Percentiles rank a stretch among this genome's conserved stretches.
Evolutionary conservation across 2,888 invertebrate genomes (phyloP).

Genomic region (Idaea biselata): DNA sequence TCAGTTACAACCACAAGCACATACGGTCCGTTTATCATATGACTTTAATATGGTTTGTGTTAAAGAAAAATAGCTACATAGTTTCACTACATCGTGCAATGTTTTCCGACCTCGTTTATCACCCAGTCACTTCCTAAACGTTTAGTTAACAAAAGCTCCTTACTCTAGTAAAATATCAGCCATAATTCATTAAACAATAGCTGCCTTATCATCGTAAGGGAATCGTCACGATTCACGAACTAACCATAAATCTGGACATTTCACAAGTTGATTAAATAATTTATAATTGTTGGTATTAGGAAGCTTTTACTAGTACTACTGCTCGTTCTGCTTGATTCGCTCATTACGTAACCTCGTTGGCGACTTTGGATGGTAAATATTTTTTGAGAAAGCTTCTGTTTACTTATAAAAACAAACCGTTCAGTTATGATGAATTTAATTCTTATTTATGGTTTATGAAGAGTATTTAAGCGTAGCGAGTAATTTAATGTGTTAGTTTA

Average conservation of each 20-base stretch:
- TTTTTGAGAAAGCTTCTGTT: background rate
- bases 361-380: background rate
- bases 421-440: background rate
- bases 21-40: no score
- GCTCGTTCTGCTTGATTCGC: background rate
- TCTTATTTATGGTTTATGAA: background rate
- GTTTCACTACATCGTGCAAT: background rate
- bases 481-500: no score
- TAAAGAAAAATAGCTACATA: background rate
- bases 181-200: slow-evolving; percentile 27
- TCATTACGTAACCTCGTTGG: slow-evolving; percentile 35
- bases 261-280: slow-evolving; percentile 59
- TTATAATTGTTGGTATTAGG: slow-evolving; percentile 56
- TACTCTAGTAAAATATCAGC: slow-evolving; percentile 19
- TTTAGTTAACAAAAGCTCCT: slow-evolving; percentile 1
- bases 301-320: background rate
- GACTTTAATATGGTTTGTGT: background rate
- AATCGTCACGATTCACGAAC: slow-evolving; percentile 48
- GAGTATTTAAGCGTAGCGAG: background rate
- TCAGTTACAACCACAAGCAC: no score
- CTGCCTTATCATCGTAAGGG: slow-evolving; percentile 19
- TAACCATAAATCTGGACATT: slow-evolving; percentile 45
- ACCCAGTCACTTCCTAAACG: background rate
- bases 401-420: background rate
- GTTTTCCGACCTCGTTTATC: background rate